Evolutionary conservation across 1,140 invertebrate genomes (phyloP).

Genomic region (Diachasma alloeum): DNA sequence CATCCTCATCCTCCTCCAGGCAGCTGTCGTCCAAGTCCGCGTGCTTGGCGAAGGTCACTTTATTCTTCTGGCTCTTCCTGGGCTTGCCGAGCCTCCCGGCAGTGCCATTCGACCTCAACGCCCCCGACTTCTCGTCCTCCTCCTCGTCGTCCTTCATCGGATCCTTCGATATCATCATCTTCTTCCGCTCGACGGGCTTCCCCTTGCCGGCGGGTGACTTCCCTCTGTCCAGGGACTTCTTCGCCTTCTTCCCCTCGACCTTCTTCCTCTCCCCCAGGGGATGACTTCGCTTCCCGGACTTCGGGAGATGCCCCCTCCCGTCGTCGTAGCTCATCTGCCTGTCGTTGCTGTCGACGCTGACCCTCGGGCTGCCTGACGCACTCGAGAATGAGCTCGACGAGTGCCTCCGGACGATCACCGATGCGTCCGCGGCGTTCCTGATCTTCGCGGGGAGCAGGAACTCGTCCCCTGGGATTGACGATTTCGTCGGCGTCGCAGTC

Average conservation of each 20-base stretch:
- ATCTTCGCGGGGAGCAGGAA: slow-evolving; percentile 69
- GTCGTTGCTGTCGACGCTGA: slow-evolving; percentile 50
- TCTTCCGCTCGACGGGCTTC: not conserved
- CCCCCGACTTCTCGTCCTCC: too few relatives aligned
- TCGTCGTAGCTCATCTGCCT: slow-evolving; percentile 26
- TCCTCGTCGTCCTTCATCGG: not conserved
- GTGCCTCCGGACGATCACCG: slow-evolving; percentile 80
- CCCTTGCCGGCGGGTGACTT: too few relatives aligned
- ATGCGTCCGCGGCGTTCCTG: slow-evolving; percentile 73
- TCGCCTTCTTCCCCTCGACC: too few relatives aligned
- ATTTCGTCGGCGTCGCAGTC: slow-evolving; percentile 35
- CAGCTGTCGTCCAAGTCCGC: not conserved
- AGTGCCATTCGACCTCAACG: not conserved
- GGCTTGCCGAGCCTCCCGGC: not conserved
- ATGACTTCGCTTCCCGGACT: slow-evolving; percentile 28
- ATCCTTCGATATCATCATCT: not conserved
- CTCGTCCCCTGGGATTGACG: slow-evolving; percentile 43
- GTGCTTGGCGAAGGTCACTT: not conserved
- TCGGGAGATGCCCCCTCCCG: slow-evolving; percentile 21
- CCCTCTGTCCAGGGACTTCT: not conserved
- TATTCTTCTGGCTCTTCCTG: not conserved
- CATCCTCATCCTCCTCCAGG: slow-evolving; percentile 14
- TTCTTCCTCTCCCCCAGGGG: too few relatives aligned
- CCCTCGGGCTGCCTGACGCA: slow-evolving; percentile 67
- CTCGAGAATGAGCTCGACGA: slow-evolving; percentile 85